Percentiles rank a stretch among this genome's conserved stretches.
These are phyloP conservation scores for Acropternis orthonyx DNA, from an alignment of 2,797 vertebrate species.

Conservation along the genomic window DNA sequence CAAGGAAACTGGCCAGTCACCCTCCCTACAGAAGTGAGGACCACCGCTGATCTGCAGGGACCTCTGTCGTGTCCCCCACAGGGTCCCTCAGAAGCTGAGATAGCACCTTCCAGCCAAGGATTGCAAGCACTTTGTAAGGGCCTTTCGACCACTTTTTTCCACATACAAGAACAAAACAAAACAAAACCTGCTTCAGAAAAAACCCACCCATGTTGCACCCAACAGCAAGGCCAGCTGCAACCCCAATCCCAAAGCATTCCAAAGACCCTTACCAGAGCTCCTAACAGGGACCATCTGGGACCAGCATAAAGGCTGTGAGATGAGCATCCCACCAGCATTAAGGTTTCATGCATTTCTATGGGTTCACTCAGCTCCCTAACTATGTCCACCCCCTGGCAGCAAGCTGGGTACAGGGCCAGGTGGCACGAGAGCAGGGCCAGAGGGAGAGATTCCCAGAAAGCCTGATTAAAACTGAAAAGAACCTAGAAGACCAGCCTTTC, in stretches of 20 bases:
- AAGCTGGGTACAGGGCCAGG: background rate
- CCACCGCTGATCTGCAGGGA: background rate
- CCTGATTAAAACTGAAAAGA: background rate
- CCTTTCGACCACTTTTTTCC: background rate
- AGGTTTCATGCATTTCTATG: background rate
- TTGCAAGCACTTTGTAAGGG: background rate
- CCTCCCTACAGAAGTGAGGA: background rate
- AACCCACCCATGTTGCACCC: background rate
- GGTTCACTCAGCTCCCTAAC: background rate
- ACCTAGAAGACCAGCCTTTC: background rate
- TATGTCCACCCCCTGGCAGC: background rate
- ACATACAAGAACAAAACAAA: background rate
- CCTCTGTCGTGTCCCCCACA: rapidly evolving
- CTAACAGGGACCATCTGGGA: background rate
- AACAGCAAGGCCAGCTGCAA: background rate
- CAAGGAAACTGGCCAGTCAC: background rate
- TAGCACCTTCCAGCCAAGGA: background rate
- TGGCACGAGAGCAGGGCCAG: background rate
- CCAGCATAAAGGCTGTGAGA: background rate
- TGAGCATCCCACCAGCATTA: rapidly evolving
- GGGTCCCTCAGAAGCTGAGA: background rate
- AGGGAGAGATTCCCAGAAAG: background rate
- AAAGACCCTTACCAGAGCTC: background rate
- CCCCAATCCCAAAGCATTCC: background rate
- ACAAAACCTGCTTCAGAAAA: background rate